Conservation (phyloP, 2,113 vertebrate species). For the Hemichromis elongatus region DNA sequence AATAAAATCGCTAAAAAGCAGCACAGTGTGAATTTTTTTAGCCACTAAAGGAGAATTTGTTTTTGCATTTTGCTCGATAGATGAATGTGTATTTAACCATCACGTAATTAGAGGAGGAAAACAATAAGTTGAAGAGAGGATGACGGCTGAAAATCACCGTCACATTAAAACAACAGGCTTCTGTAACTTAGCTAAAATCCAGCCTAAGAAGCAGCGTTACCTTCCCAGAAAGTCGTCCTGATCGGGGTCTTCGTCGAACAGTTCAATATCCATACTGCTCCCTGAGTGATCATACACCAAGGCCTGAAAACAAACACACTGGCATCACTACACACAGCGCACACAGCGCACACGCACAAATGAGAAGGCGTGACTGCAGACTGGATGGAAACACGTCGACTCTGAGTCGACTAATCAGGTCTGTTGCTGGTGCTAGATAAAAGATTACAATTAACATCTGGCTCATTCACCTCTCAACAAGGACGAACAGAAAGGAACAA, state of each 20-base stretch:
- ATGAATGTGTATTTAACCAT: not conserved
- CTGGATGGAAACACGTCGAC: accelerated
- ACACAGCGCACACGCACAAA: accelerated
- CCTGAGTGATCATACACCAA: conserved; percentile 80
- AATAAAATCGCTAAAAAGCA: not conserved
- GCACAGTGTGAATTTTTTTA: not conserved
- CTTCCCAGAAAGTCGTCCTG: conserved; percentile 95
- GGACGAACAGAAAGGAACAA: not conserved
- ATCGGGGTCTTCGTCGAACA: conserved; percentile 95
- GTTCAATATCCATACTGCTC: conserved; percentile 83
- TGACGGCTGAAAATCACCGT: not conserved
- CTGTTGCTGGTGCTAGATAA: not conserved
- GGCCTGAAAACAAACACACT: conserved; percentile 60
- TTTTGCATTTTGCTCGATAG: not conserved
- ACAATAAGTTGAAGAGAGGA: not conserved
- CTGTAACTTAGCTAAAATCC: not conserved
- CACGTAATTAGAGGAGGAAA: not conserved
- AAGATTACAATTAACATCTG: not conserved
- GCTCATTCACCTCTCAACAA: not conserved
- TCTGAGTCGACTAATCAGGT: not conserved
- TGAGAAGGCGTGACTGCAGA: not conserved
- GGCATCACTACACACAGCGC: not conserved
- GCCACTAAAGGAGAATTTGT: not conserved
- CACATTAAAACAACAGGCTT: accelerated
- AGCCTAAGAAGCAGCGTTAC: conserved; percentile 52